These are phyloP conservation scores for Monopterus albus DNA, from an alignment of 2,113 vertebrate genomes.

Conservation along the genomic window DNA sequence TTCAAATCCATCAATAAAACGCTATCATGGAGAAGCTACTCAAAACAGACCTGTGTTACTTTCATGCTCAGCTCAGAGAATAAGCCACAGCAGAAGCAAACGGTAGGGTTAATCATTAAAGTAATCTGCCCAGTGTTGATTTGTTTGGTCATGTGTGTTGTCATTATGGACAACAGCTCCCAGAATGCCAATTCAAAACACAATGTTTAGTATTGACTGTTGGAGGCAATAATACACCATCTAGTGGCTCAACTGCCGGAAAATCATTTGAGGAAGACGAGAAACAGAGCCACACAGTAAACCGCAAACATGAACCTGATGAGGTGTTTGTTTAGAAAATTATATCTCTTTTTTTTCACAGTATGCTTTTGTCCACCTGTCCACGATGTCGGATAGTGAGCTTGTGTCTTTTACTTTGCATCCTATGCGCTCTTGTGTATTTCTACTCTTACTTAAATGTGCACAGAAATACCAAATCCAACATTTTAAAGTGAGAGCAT, in stretches of 20 bases:
- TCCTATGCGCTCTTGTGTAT: not conserved
- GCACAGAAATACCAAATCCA: not conserved
- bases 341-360: not conserved
- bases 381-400: too few relatives aligned
- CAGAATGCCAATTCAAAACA: slow-evolving; percentile 1
- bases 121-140: not conserved
- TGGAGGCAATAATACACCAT: not conserved
- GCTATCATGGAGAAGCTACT: not conserved
- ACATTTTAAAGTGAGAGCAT: not conserved
- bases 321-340: not conserved
- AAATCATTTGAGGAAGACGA: slow-evolving; percentile 8
- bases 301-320: not conserved
- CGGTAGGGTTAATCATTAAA: slow-evolving; percentile 14
- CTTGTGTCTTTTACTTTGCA: not conserved
- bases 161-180: not conserved
- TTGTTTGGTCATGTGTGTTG: not conserved
- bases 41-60: not conserved
- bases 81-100: not conserved
- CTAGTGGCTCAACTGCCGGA: not conserved
- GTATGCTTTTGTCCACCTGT: not conserved
- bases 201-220: not conserved
- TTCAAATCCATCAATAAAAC: not conserved
- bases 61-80: not conserved
- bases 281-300: not conserved
- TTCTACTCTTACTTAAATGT: not conserved